phyloP scores from a whole-genome alignment of 2,113 vertebrate genomes.

The Tragelaphus scriptus region DNA sequence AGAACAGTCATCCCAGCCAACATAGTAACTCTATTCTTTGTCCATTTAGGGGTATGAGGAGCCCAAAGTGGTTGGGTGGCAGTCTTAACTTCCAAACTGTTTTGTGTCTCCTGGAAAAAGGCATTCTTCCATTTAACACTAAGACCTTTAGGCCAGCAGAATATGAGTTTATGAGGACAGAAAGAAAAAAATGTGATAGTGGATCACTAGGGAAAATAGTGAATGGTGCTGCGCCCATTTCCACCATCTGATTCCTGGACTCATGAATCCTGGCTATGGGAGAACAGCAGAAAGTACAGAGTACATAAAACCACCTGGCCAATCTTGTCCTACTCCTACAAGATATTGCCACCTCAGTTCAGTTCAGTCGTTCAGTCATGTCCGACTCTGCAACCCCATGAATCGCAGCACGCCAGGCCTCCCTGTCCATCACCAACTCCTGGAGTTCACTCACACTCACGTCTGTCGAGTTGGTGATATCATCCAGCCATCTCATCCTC shows the following conservation, averaged over 20 bases:
- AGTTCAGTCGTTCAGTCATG: no score
- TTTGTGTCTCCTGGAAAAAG: background rate
- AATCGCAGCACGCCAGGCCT: no score
- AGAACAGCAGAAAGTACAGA: background rate
- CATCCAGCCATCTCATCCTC: no score
- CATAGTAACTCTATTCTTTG: background rate
- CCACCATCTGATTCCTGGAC: background rate
- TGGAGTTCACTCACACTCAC: no score
- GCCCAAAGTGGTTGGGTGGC: no score
- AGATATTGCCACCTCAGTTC: background rate
- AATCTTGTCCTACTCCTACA: background rate
- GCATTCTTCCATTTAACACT: background rate
- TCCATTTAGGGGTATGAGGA: background rate
- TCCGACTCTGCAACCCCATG: no score
- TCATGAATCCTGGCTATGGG: background rate
- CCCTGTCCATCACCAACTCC: no score
- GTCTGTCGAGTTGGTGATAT: accelerated
- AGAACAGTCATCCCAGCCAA: background rate
- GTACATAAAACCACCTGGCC: background rate
- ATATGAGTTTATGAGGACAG: background rate
- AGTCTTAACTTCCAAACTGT: background rate
- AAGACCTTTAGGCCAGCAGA: background rate
- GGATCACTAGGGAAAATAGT: background rate
- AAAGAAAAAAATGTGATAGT: background rate
- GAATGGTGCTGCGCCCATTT: background rate